Evolutionary conservation across 2,888 invertebrate species (phyloP).

Genomic region (Fragum fragum): DNA sequence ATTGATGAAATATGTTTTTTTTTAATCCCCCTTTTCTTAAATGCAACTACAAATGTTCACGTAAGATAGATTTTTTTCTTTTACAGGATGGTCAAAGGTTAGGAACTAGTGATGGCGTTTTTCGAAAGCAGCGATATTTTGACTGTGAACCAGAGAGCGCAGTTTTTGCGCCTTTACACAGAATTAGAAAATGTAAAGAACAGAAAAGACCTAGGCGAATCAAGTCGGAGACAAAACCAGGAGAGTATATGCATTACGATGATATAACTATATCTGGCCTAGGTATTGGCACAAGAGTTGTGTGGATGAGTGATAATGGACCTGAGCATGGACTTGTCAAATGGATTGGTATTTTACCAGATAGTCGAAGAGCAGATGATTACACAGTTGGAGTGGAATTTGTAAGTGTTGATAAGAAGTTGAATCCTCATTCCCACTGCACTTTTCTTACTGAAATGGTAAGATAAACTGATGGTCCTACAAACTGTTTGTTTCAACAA

Average conservation of each 20-base stretch:
- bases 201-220: conserved; percentile 45
- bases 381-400: conserved; percentile 89
- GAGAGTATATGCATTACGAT: conserved; percentile 22
- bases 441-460: too few relatives aligned
- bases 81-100: conserved; percentile 72
- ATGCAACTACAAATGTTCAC: too few relatives aligned
- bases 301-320: conserved; percentile 88
- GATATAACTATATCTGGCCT: conserved; percentile 40
- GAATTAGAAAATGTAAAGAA: conserved; percentile 68
- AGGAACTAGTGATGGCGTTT: conserved; percentile 77
- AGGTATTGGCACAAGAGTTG: conserved; percentile 87
- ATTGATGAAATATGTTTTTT: too few relatives aligned
- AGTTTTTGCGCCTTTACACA: conserved; percentile 77
- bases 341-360: conserved; percentile 88
- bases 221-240: conserved; percentile 35
- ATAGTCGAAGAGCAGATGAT: conserved; percentile 84
- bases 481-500: too few relatives aligned
- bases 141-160: conserved; percentile 72
- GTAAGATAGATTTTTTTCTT: too few relatives aligned
- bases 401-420: conserved; percentile 85
- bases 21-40: too few relatives aligned
- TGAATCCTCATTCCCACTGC: too few relatives aligned
- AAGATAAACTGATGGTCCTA: too few relatives aligned
- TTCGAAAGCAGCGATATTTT: conserved; percentile 74
- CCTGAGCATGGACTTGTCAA: conserved; percentile 88